Evolutionary conservation across 2,797 vertebrate genomes (phyloP).

Genomic region (Enteromius unitaeniatus): DNA sequence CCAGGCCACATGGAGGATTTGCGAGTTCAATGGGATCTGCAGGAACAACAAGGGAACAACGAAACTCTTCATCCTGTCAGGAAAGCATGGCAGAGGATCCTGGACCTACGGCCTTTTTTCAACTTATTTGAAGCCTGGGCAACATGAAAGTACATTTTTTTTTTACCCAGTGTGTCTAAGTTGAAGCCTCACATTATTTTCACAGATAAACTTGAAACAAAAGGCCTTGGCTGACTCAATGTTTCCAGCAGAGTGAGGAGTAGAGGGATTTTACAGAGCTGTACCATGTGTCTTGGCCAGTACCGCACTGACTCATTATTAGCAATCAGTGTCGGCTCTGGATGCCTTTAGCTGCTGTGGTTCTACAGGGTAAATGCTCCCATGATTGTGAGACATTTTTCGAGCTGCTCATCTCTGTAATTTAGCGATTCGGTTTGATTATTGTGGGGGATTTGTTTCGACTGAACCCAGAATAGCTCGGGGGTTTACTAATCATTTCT

Average conservation of each 20-base stretch:
- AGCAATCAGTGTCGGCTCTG: constrained; percentile 56
- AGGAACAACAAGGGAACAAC: constrained; percentile 42
- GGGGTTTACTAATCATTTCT: constrained; percentile 18
- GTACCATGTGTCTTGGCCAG: constrained; percentile 40
- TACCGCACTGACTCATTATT: constrained; percentile 54
- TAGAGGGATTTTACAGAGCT: constrained; percentile 31
- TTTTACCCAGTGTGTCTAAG: constrained; percentile 16
- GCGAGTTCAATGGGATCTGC: constrained; percentile 37
- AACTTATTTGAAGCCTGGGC: constrained; percentile 22
- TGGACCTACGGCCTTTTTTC: constrained; percentile 13
- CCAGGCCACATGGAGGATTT: constrained; percentile 46
- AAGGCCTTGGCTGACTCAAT: constrained; percentile 57
- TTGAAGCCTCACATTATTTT: constrained; percentile 44
- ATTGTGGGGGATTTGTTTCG: constrained; percentile 37
- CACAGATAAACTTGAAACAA: constrained; percentile 55
- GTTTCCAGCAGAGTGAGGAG: constrained; percentile 49
- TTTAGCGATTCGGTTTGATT: constrained; percentile 48
- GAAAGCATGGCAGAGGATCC: constrained; percentile 15
- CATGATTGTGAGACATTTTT: constrained; percentile 24
- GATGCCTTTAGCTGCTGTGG: constrained; percentile 47
- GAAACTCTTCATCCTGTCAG: constrained; percentile 30
- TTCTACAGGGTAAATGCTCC: constrained; percentile 6
- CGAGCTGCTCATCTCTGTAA: constrained; percentile 39
- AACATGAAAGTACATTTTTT: neutral
- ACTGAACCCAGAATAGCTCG: constrained; percentile 4